Base-by-base conservation (phyloP, 1,140 invertebrate genomes). In the Drosophila repleta region DNA sequence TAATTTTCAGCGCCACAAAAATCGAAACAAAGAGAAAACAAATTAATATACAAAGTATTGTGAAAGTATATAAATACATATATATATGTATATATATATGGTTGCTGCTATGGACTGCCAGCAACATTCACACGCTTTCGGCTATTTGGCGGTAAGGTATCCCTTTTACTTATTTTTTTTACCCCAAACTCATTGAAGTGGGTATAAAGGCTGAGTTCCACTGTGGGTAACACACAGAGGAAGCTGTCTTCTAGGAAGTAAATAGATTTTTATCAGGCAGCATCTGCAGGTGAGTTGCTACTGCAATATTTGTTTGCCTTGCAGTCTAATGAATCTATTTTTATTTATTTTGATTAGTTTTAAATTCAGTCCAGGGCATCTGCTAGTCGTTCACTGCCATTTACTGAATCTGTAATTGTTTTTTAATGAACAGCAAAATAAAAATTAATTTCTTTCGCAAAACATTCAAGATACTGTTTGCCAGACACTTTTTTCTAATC, bases 1-100 rank as follows among this genome's bases (percentile, higher is more conserved):
- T 90, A 90, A 90, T 90, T 90, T 90, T 90, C 70, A 87, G 70
- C 67, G 64, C 63, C 78, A 74, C 66, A 72, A 82, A 82, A 87
- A 85, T 87, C 79, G 70, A 77, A 76, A 73, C 63, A 76, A 77
- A 79, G 79, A 70, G 70, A 85, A 81, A 85, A 87, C 78, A 85
- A 85, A 82, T 87, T 75, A 80, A 81, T 79, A 89, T 72, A 79
- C 76, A 60, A 80, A 82, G 72, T 61, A 77, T 80, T 79, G 68
- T 85, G 56, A 73, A 82, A 74, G 60, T 57, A 61, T 70, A 62
- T 60, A 29, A 29, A 8, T 17, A 17, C 5, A 1, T 41, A 15
- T 43, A 3, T 17, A 39, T 21, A 29, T 29, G 7, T 8, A 29
- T 29, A 17, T 15, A 1, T 41, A 15, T 43, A 39, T 15, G 51